phyloP scores from a whole-genome alignment of 2,113 vertebrate species.

The Sus scrofa region T2T-Sscrofa CM000830.6:21081001-21081500 shows the following conservation, averaged over 20 bases:
- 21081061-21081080: not conserved
- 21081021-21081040: not conserved
- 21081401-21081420: not conserved
- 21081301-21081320: not conserved
- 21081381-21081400: not conserved
- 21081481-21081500: conserved; percentile 14
- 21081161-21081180: not conserved
- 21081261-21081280: not conserved
- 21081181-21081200: not conserved
- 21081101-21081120: not conserved
- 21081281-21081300: not conserved
- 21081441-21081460: not conserved
- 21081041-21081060: not conserved
- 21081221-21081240: not conserved
- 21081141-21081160: not conserved
- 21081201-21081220: not conserved
- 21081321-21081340: not conserved
- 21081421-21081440: not conserved
- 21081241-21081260: not conserved
- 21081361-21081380: not conserved
- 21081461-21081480: conserved; percentile 19
- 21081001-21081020: not conserved
- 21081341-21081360: not conserved
- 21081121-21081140: not conserved
- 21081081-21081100: not conserved